phyloP scores from a whole-genome alignment of 2,797 vertebrate genomes.

The Zalophus californianus region DNA sequence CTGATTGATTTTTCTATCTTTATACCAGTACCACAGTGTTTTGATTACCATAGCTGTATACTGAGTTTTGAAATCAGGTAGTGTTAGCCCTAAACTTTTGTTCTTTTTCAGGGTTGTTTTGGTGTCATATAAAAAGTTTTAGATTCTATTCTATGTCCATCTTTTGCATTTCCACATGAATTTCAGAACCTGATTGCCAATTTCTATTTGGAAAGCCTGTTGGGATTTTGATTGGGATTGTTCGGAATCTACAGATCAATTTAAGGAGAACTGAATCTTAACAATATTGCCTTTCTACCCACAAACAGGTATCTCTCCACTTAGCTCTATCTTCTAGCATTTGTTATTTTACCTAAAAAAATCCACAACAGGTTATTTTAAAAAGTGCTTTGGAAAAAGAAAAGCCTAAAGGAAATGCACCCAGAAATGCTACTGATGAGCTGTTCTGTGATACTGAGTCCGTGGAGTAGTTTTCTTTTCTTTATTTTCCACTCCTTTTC shows the following conservation, averaged over 20 bases:
- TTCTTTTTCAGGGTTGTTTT: slow-evolving; percentile 39
- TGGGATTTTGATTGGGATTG: slow-evolving; percentile 51
- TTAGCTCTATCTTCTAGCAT: not conserved
- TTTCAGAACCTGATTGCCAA: slow-evolving; percentile 35
- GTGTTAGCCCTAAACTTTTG: not conserved
- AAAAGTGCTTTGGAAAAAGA: not conserved
- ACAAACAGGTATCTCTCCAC: slow-evolving; percentile 6
- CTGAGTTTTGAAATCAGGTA: not conserved
- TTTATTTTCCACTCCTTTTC: not conserved
- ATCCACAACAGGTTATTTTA: not conserved
- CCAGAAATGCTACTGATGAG: not conserved
- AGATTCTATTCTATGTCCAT: slow-evolving; percentile 2
- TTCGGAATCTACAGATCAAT: slow-evolving; percentile 20
- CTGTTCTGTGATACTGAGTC: not conserved
- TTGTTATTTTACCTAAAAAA: slow-evolving; percentile 20
- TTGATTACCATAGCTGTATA: not conserved
- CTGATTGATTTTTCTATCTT: not conserved
- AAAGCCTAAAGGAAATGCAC: not conserved
- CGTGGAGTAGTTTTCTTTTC: not conserved
- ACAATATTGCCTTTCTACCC: not conserved
- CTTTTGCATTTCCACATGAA: slow-evolving; percentile 33
- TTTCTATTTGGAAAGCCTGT: not conserved
- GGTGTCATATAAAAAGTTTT: slow-evolving; percentile 2
- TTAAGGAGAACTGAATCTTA: slow-evolving; percentile 14
- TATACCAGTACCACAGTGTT: not conserved